These are phyloP conservation scores for Pantherophis alleghaniensis DNA, from an alignment of 2,797 vertebrate genomes.

Conservation along the genomic window DNA sequence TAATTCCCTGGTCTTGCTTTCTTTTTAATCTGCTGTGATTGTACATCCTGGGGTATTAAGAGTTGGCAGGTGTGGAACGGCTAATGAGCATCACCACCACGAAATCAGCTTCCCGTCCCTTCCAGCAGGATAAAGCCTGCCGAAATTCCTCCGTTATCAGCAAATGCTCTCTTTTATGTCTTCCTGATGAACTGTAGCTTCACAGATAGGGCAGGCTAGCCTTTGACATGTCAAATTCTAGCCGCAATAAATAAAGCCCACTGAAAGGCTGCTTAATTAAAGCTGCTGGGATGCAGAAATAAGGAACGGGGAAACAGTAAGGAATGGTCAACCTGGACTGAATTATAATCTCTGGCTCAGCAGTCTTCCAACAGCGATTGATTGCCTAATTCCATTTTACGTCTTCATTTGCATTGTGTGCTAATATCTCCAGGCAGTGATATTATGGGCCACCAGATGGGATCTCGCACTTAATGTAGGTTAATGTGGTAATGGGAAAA, in stretches of 20 bases:
- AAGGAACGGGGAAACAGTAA: neutral
- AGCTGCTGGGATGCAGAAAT: conserved; percentile 64
- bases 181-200: conserved; percentile 70
- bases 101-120: neutral
- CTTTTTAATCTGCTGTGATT: neutral
- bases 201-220: conserved; percentile 48
- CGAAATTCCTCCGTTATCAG: conserved; percentile 63
- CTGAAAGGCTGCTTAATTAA: conserved; percentile 80
- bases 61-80: neutral
- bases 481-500: conserved; percentile 53
- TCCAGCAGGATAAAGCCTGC: neutral
- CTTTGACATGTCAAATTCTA: conserved; percentile 51
- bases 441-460: conserved; percentile 56
- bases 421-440: conserved; percentile 62
- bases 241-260: conserved; percentile 67
- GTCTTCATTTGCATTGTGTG: conserved; percentile 75
- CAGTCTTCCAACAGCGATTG: conserved; percentile 77
- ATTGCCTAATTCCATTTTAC: conserved; percentile 77
- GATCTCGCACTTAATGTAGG: conserved; percentile 51
- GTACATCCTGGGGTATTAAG: neutral
- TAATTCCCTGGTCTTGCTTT: neutral
- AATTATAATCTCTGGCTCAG: conserved; percentile 70
- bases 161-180: conserved; percentile 54
- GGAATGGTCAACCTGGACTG: conserved; percentile 57
- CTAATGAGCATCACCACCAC: neutral